Percentiles rank a stretch among this genome's conserved stretches.
Conservation (phyloP, 2,113 vertebrate genomes). For the Platichthys stellatus region DNA sequence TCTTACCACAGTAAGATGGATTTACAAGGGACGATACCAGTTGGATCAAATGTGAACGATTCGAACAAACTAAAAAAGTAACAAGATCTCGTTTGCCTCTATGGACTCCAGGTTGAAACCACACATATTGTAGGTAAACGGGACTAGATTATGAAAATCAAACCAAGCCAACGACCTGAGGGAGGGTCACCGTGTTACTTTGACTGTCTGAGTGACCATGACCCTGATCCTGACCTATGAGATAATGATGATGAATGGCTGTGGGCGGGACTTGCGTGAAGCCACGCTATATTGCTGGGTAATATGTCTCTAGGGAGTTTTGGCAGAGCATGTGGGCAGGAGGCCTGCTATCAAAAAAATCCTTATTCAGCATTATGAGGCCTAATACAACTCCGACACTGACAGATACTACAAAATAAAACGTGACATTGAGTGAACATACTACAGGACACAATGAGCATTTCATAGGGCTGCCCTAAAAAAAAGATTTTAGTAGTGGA, state of each 20-base stretch:
- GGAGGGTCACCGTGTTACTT: slow-evolving; percentile 46
- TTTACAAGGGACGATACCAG: not conserved
- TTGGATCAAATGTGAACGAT: not conserved
- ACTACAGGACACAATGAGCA: slow-evolving; percentile 17
- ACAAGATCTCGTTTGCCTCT: too few species aligned
- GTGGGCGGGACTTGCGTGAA: slow-evolving; percentile 37
- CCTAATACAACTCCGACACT: slow-evolving; percentile 11
- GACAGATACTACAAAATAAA: slow-evolving; percentile 6
- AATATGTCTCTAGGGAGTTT: slow-evolving; percentile 52
- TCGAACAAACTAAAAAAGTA: not conserved
- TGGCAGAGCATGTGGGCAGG: slow-evolving; percentile 15
- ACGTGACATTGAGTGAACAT: not conserved
- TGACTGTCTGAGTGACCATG: slow-evolving; percentile 49
- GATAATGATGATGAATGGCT: slow-evolving; percentile 59
- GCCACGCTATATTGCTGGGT: slow-evolving; percentile 3
- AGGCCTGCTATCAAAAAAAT: slow-evolving; percentile 41
- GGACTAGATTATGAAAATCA: slow-evolving; percentile 37
- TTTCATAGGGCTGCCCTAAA: not conserved
- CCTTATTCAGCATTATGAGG: not conserved
- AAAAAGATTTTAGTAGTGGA: too few species aligned
- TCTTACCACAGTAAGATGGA: not conserved
- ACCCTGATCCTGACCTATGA: slow-evolving; percentile 56
- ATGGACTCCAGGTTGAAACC: not conserved
- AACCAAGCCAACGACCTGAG: slow-evolving; percentile 27
- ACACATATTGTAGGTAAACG: slow-evolving; percentile 22